A percentile compares a stretch with the other conserved stretches of the same genome.
Evolutionary conservation across 2,113 vertebrate genomes (phyloP).

Genomic region (Neogobius melanostomus): DNA sequence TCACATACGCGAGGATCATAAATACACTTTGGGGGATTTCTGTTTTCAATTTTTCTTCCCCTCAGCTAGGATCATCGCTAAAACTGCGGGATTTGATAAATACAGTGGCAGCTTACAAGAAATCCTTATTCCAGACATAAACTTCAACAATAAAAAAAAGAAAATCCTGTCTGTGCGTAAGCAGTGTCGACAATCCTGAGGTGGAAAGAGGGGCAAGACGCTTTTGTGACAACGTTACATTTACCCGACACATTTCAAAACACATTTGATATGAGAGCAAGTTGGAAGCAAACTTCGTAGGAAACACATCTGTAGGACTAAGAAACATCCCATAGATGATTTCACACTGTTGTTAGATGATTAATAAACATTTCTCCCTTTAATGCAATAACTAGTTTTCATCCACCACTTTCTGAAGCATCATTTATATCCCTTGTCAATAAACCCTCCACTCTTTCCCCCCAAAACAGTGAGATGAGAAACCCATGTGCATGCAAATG

Average conservation of each 20-base stretch:
- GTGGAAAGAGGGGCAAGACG: background rate
- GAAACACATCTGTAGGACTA: no score
- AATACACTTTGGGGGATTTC: conserved; percentile 17
- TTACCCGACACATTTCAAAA: no score
- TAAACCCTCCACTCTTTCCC: background rate
- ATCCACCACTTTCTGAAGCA: background rate
- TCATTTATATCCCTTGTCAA: conserved; percentile 1
- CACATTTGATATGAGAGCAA: no score
- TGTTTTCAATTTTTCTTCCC: conserved; percentile 24
- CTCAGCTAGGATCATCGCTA: conserved; percentile 27
- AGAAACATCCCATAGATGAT: background rate
- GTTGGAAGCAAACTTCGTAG: no score
- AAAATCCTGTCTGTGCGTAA: conserved; percentile 11
- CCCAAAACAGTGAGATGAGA: background rate
- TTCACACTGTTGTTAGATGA: background rate
- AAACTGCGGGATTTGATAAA: conserved; percentile 27
- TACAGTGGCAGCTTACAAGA: conserved; percentile 21
- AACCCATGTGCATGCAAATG: conserved; percentile 6
- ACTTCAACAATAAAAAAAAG: conserved; percentile 3
- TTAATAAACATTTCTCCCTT: background rate
- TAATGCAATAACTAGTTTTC: background rate
- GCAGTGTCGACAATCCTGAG: background rate
- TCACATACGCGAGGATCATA: conserved; percentile 8
- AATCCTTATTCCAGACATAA: conserved; percentile 27
- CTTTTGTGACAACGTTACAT: no score